These are phyloP conservation scores for Drosophila tropicalis DNA, from an alignment of 1,140 invertebrate genomes.

Conservation along the genomic window DNA sequence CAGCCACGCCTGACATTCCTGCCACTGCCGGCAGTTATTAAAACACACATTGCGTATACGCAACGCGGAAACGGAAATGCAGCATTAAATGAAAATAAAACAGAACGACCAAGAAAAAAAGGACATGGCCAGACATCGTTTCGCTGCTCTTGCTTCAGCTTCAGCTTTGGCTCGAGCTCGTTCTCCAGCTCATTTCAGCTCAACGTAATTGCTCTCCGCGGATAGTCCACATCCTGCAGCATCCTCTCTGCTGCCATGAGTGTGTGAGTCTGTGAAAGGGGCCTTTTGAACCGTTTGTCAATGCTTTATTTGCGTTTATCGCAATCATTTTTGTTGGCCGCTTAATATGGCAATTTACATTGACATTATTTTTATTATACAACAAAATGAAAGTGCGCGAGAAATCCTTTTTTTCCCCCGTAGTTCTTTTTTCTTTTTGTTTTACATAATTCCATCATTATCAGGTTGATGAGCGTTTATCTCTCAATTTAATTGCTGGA, in stretches of 20 bases:
- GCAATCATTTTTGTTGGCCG: constrained; percentile 63
- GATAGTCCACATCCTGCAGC: constrained; percentile 45
- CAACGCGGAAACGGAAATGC: constrained; percentile 67
- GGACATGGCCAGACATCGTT: background rate
- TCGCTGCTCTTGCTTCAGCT: constrained; percentile 5
- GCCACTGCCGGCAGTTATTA: constrained; percentile 65
- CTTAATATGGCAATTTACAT: constrained; percentile 81
- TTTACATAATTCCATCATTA: constrained; percentile 18
- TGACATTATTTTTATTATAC: constrained; percentile 75
- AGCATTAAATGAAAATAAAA: constrained; percentile 78
- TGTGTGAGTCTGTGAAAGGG: constrained; percentile 14
- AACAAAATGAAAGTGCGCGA: constrained; percentile 26
- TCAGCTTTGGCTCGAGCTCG: background rate
- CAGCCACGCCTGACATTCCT: constrained; percentile 24
- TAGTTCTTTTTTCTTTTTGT: background rate
- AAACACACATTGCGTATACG: constrained; percentile 74
- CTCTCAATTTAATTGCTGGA: constrained; percentile 57
- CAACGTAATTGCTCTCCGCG: constrained; percentile 71
- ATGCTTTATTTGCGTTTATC: constrained; percentile 78
- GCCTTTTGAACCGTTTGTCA: constrained; percentile 51
- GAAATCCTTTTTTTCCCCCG: constrained; percentile 39
- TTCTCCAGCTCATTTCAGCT: constrained; percentile 43
- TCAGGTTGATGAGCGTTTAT: constrained; percentile 46
- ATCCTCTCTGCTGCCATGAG: background rate
- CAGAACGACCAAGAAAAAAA: constrained; percentile 23